phyloP scores from a whole-genome alignment of 2,797 vertebrate species.

The Pseudochromis fuscus region DNA sequence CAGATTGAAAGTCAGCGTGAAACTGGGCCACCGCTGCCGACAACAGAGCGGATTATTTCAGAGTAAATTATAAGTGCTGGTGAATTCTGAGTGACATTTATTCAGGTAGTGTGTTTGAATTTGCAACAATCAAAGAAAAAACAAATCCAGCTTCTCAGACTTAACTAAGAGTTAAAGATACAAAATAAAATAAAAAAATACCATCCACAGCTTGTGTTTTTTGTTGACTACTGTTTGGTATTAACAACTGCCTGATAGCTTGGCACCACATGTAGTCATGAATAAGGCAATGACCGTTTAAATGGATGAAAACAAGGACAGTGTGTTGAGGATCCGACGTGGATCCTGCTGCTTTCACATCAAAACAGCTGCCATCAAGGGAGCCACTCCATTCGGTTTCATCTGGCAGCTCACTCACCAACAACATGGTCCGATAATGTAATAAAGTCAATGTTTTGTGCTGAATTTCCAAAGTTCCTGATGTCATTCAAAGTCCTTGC shows the following conservation, averaged over 20 bases:
- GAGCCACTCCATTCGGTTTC: conserved; percentile 38
- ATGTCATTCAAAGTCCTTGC: conserved; percentile 53
- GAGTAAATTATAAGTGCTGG: conserved; percentile 1
- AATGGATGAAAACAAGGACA: conserved; percentile 52
- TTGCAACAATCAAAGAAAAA: no score
- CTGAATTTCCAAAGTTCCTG: conserved; percentile 34
- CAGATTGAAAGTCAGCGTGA: conserved; percentile 3
- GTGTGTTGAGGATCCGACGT: conserved; percentile 45
- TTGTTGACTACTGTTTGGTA: conserved; percentile 23
- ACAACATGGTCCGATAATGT: conserved; percentile 50
- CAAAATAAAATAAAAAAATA: conserved; percentile 5
- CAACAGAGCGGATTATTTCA: background rate
- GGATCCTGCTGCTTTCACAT: conserved; percentile 51
- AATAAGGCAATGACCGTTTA: conserved; percentile 56
- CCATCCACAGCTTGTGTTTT: conserved; percentile 16
- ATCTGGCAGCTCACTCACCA: conserved; percentile 46
- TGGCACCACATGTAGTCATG: conserved; percentile 30
- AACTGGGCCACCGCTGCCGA: conserved; percentile 4
- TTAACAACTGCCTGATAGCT: conserved; percentile 28
- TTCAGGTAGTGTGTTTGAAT: background rate
- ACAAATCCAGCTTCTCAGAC: background rate
- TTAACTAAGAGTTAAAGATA: conserved; percentile 7
- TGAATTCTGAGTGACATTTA: conserved; percentile 10
- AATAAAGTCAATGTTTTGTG: conserved; percentile 32
- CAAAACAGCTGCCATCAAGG: conserved; percentile 44